phyloP scores from a whole-genome alignment of 1,140 invertebrate species.

The Sweltsa coloradensis region DNA sequence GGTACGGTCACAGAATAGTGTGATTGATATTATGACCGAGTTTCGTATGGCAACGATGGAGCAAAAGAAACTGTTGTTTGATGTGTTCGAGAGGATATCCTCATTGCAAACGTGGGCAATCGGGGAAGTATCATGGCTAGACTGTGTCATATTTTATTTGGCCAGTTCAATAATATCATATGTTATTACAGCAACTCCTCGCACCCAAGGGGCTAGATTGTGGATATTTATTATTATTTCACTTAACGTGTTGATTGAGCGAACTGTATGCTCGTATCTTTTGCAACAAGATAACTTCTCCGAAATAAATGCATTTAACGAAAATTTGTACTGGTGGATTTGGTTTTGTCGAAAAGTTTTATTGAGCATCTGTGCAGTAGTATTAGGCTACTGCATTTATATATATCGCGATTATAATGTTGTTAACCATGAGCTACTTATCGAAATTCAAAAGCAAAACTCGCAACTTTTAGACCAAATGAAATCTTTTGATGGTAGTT shows the following conservation, averaged over 20 bases:
- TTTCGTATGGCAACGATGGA: conserved; percentile 38
- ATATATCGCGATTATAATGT: conserved; percentile 8
- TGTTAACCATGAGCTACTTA: conserved; percentile 6
- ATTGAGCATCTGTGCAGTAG: background rate
- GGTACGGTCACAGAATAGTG: conserved; percentile 29
- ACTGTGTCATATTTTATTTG: conserved; percentile 42
- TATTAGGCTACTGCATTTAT: background rate
- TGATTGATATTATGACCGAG: conserved; percentile 35
- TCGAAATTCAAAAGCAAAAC: conserved; percentile 10
- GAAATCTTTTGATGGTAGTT: too few relatives aligned
- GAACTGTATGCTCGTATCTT: background rate
- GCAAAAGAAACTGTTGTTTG: conserved; percentile 37
- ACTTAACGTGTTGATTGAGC: conserved; percentile 27
- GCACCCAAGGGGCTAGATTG: conserved; percentile 36
- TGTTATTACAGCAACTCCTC: conserved; percentile 36
- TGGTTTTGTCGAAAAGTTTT: conserved; percentile 6
- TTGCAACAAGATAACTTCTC: background rate
- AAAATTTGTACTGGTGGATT: conserved; percentile 9
- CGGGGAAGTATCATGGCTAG: conserved; percentile 42
- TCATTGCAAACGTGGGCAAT: conserved; percentile 39
- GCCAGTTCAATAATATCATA: conserved; percentile 35
- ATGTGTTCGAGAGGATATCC: conserved; percentile 41
- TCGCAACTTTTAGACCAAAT: conserved; percentile 1
- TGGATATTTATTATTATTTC: conserved; percentile 38
- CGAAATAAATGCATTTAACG: background rate